Conservation (phyloP, 2,888 invertebrate species). For the Charanyca ferruginea region DNA sequence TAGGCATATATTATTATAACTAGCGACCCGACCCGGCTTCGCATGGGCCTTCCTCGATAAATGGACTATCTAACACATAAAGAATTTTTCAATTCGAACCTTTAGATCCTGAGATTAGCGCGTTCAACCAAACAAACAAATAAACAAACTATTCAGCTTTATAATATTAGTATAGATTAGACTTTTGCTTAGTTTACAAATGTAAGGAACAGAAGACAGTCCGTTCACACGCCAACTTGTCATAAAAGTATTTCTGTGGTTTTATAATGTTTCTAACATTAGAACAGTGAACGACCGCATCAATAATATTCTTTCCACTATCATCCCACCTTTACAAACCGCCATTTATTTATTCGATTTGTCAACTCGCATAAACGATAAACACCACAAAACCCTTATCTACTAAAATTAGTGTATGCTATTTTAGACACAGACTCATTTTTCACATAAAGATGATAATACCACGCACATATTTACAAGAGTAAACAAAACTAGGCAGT, state of each 20-base stretch:
- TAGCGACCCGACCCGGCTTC: too few species aligned
- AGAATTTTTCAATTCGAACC: too few species aligned
- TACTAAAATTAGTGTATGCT: slow-evolving; percentile 31
- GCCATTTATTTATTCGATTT: slow-evolving; percentile 39
- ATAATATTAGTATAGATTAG: too few species aligned
- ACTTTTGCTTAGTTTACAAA: neutral
- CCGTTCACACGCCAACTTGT: slow-evolving; percentile 4
- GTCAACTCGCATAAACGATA: slow-evolving; percentile 27
- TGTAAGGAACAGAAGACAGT: neutral
- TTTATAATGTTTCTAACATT: slow-evolving; percentile 37
- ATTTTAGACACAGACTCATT: slow-evolving; percentile 38
- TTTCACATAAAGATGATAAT: slow-evolving; percentile 43
- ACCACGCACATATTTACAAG: slow-evolving; percentile 31
- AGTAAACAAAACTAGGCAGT: slow-evolving; percentile 44
- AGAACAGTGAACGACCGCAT: slow-evolving; percentile 62
- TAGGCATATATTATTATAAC: too few species aligned
- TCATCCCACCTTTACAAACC: slow-evolving; percentile 31
- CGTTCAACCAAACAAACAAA: too few species aligned
- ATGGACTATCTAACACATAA: too few species aligned
- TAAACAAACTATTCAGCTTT: too few species aligned
- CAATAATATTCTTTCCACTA: slow-evolving; percentile 47
- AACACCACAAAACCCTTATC: slow-evolving; percentile 26
- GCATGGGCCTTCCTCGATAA: too few species aligned
- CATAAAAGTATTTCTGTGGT: slow-evolving; percentile 10
- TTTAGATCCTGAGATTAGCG: too few species aligned